Percentiles rank a stretch among this genome's conserved stretches.
Conservation (phyloP, 2,888 invertebrate genomes). For the Nymphalis polychloros region DNA sequence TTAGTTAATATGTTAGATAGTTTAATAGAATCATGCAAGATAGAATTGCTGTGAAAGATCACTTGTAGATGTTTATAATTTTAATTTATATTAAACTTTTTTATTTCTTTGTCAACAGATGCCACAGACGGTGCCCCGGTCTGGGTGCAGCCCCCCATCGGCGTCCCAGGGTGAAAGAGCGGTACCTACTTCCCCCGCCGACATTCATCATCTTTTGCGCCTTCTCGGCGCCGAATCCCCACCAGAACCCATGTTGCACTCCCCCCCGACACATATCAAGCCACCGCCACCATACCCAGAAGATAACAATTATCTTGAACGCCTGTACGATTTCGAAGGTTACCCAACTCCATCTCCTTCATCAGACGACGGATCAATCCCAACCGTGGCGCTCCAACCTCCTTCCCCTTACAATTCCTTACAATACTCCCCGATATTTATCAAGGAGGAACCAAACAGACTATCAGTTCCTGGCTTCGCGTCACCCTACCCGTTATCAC, state of each 20-base stretch:
- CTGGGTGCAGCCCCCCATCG: slow-evolving; percentile 88
- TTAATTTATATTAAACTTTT: background rate
- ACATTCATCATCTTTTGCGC: slow-evolving; percentile 72
- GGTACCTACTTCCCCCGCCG: slow-evolving; percentile 80
- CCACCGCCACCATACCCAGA: slow-evolving; percentile 76
- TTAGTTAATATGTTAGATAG: background rate
- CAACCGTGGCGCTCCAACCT: slow-evolving; percentile 81
- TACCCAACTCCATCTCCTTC: slow-evolving; percentile 77
- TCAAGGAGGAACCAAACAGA: slow-evolving; percentile 81
- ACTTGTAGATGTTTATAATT: background rate
- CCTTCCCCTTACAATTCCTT: slow-evolving; percentile 79
- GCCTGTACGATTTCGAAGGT: slow-evolving; percentile 76
- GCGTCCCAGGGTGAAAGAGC: slow-evolving; percentile 86
- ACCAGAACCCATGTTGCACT: slow-evolving; percentile 75
- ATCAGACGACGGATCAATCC: slow-evolving; percentile 80
- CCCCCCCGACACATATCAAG: slow-evolving; percentile 69
- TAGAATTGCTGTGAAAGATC: background rate
- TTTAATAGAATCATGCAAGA: background rate
- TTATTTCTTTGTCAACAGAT: slow-evolving; percentile 81
- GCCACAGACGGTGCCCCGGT: slow-evolving; percentile 91
- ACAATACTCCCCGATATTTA: slow-evolving; percentile 64
- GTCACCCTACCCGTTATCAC: slow-evolving; percentile 80
- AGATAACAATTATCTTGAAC: slow-evolving; percentile 66
- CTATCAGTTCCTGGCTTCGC: slow-evolving; percentile 76
- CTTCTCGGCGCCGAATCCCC: slow-evolving; percentile 77